Percentiles rank a stretch among this genome's conserved stretches.
phyloP scores from a whole-genome alignment of 2,113 vertebrate genomes.

The Aviceda subcristata region DNA sequence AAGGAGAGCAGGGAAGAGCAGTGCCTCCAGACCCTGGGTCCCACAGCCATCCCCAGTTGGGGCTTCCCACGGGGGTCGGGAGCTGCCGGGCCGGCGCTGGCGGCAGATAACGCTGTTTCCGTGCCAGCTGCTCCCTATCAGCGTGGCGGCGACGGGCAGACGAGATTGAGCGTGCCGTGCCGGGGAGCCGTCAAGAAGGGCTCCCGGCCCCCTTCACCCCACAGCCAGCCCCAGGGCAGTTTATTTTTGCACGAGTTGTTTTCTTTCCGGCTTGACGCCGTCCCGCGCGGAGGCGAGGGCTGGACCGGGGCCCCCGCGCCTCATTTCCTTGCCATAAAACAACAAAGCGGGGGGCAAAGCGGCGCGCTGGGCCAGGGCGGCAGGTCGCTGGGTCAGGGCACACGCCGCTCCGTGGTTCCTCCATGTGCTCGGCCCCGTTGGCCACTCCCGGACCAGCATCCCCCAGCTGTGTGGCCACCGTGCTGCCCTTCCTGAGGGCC shows the following conservation, averaged over 20 bases:
- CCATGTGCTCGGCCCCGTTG: not conserved
- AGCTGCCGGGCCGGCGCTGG: not conserved
- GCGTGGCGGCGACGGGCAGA: not conserved
- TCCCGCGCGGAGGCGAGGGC: not conserved
- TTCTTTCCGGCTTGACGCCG: conserved; percentile 49
- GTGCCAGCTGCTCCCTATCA: not conserved
- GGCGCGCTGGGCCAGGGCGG: not conserved
- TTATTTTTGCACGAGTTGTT: conserved; percentile 53
- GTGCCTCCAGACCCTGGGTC: not conserved
- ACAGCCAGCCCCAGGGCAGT: not conserved
- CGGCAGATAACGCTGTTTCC: conserved; percentile 24
- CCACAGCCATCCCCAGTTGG: accelerated
- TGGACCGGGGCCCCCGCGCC: not conserved
- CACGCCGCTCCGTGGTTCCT: conserved; percentile 3
- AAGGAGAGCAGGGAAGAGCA: not conserved
- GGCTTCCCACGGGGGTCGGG: not conserved
- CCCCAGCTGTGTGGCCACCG: accelerated
- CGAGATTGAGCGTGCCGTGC: not conserved
- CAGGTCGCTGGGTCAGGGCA: conserved; percentile 24
- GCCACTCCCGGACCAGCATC: not conserved
- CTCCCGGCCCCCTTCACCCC: not conserved
- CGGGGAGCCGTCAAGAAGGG: not conserved
- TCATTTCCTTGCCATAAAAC: conserved; percentile 66
- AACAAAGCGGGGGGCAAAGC: conserved; percentile 22
- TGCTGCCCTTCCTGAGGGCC: not conserved